A percentile compares a stretch with the other conserved stretches of the same genome.
These are phyloP conservation scores for Campylomormyrus tamandua DNA, from an alignment of 2,113 vertebrate species.

Conservation along the genomic window DNA sequence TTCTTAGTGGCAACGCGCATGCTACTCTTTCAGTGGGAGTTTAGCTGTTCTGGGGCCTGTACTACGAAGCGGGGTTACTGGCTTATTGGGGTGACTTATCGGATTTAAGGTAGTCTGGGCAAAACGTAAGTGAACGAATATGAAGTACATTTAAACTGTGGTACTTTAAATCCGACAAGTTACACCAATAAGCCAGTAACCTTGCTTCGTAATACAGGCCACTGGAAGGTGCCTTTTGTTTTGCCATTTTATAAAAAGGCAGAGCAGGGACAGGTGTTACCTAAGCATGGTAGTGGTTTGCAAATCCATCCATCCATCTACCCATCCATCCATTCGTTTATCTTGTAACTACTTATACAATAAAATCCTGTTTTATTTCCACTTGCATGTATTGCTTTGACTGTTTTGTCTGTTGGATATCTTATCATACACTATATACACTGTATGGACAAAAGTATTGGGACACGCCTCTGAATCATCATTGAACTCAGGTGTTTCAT, in stretches of 20 bases:
- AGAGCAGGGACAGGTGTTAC: background rate
- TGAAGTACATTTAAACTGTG: too few species aligned
- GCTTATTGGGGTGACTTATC: too few species aligned
- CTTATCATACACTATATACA: background rate
- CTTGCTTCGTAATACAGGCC: too few species aligned
- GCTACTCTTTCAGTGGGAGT: background rate
- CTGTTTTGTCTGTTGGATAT: background rate
- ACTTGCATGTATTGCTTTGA: background rate
- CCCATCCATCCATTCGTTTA: too few species aligned
- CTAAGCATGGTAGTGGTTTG: background rate
- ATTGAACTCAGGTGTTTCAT: too few species aligned
- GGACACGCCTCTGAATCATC: too few species aligned
- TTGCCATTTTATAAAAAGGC: background rate
- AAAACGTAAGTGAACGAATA: too few species aligned
- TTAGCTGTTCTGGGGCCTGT: background rate
- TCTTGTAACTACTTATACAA: background rate
- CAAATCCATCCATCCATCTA: too few species aligned
- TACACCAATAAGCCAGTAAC: too few species aligned
- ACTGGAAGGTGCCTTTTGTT: background rate
- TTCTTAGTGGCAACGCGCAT: background rate
- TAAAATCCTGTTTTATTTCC: background rate
- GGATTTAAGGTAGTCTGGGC: too few species aligned
- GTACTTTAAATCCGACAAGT: too few species aligned
- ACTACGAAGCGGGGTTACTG: too few species aligned
- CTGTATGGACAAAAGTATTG: background rate